A percentile compares a stretch with the other conserved stretches of the same genome.
These are phyloP conservation scores for Zootermopsis nevadensis DNA, from an alignment of 2,888 invertebrate genomes.

Conservation along the genomic window DNA sequence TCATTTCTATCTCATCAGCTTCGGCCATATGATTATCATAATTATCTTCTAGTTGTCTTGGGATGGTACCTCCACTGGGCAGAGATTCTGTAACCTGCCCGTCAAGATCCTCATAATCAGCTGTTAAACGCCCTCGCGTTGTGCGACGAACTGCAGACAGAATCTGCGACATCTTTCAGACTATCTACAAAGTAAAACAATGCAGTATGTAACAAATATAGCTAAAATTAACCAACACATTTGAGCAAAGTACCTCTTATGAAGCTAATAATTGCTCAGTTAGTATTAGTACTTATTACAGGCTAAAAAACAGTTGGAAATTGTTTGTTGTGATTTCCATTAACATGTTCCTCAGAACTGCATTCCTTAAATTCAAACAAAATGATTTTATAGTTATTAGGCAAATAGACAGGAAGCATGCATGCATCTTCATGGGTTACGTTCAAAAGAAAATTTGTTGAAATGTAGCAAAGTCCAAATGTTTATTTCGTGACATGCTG, in stretches of 20 bases:
- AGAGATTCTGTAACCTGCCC: slow-evolving; percentile 17
- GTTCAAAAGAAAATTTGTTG: no score
- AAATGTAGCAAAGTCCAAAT: no score
- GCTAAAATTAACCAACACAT: background rate
- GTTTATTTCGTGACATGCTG: no score
- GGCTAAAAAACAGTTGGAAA: background rate
- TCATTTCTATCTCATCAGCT: slow-evolving; percentile 73
- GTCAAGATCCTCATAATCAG: slow-evolving; percentile 52
- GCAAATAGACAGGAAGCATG: no score
- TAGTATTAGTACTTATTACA: no score
- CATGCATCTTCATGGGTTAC: no score
- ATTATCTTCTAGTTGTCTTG: slow-evolving; percentile 34
- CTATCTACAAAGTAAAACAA: background rate
- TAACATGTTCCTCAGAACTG: background rate
- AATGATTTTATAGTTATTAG: no score
- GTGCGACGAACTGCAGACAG: slow-evolving; percentile 46
- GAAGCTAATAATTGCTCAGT: background rate
- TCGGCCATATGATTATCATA: slow-evolving; percentile 44
- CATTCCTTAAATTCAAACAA: no score
- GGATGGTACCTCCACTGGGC: slow-evolving; percentile 10
- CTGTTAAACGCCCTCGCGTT: slow-evolving; percentile 28
- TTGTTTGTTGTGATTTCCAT: background rate
- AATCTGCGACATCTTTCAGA: slow-evolving; percentile 45
- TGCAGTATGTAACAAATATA: background rate
- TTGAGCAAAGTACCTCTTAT: background rate